Evolutionary conservation across 2,113 vertebrate species (phyloP), one percentile per base, ranked within the genome.

Genomic region (Prolemur simus): DNA sequence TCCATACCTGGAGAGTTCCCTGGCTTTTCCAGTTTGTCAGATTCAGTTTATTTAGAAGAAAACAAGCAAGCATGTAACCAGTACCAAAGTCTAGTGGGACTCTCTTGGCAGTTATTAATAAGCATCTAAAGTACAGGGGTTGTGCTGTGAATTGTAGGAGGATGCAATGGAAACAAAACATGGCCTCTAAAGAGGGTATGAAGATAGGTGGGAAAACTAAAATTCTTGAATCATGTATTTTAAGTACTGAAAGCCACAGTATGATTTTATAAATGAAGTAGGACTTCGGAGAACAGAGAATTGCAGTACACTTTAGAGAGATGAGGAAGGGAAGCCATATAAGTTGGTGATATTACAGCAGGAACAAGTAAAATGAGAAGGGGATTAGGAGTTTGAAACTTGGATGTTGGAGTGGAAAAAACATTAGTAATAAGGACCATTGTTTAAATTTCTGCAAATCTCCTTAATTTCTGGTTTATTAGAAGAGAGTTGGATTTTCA

Each of bases 211-310:
- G 68, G 92, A 25, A 95, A 91, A 87, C 37, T 42, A 66, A 63
- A 47, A 73, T 91, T 76, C 20, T 81, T 85, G 47, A 78, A 69
- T 89, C 49, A 42, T 52, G 25, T 49, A 39, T 83, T 58, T 56
- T 80, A 84, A 92, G 42, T 81, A 76, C 15, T 84, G 81, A 73
- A 94, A 87, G 45, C n/a, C 64, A 91, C 87, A 87, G 60, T 94
- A 34, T 25, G 34, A 82, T 27, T 95, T 94, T 93, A 27, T 56
- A 81, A 60, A 52, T 76, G 58, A 74, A 85, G 17, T 39, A 87
- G 14, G 6, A 47, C 21, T 87, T 82, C 1, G 15, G 32, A 69
- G 14, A 77, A 34, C 47, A 80, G 58, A 95, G 27, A 87, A 39
- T 78, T 73, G 60, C 66, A 23, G 34, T 69, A 42, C n/a, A 37